phyloP scores from a whole-genome alignment of 2,113 vertebrate species.

The Mugil cephalus region DNA sequence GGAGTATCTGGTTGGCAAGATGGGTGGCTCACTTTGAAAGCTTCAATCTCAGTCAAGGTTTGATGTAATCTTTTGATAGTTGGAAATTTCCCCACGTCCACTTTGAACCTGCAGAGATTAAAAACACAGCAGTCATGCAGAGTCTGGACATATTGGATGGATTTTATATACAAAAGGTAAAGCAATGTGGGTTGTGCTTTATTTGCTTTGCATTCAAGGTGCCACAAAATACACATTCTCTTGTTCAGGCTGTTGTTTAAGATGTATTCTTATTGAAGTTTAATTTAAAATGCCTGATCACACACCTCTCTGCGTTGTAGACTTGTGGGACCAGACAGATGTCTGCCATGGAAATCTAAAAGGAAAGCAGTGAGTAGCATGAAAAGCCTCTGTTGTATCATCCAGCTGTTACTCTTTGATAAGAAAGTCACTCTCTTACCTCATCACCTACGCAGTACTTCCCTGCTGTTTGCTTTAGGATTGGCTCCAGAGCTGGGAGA shows the following conservation, averaged over 20 bases:
- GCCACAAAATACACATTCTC: no score
- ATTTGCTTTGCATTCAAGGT: no score
- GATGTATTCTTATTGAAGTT: neutral
- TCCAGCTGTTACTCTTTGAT: neutral
- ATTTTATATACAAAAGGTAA: neutral
- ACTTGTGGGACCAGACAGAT: conserved; percentile 96
- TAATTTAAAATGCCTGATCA: neutral
- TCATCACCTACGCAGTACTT: conserved; percentile 92
- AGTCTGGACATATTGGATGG: neutral
- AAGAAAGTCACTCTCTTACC: conserved; percentile 79
- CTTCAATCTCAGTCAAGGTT: conserved; percentile 88
- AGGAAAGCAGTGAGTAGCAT: conserved; percentile 12
- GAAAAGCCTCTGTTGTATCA: neutral
- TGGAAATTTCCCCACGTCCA: conserved; percentile 89
- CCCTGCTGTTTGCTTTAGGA: conserved; percentile 89
- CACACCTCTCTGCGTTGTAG: conserved; percentile 93
- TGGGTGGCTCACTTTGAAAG: conserved; percentile 92
- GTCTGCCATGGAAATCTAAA: conserved; percentile 96
- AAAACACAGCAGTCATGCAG: neutral
- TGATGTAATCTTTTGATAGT: conserved; percentile 90
- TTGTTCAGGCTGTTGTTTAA: no score
- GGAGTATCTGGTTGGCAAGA: conserved; percentile 93
- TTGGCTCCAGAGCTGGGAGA: conserved; percentile 89
- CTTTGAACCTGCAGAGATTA: conserved; percentile 87
- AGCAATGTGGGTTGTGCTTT: neutral